Base-by-base conservation (phyloP, 2,797 vertebrate genomes). In the Spea hammondii region DNA sequence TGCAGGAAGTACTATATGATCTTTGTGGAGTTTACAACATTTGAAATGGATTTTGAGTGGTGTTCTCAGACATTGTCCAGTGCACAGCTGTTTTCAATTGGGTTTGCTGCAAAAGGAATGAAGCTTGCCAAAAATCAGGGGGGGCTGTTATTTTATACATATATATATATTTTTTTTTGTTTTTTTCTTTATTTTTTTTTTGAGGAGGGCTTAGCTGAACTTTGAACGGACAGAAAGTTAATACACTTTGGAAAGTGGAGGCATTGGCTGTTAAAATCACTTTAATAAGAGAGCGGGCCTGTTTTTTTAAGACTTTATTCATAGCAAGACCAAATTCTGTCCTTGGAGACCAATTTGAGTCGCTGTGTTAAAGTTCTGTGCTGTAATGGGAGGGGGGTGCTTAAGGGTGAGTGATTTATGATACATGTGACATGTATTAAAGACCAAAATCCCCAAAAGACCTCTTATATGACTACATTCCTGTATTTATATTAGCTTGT, bases 81-180 rank as follows among this genome's bases (percentile, higher is more conserved):
- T 84, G 62, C 84, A 88, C 91, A 92, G 88, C 88, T 93, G 91
- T 89, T 91, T 91, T 86, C 85, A 91, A 80, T 92, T 88, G 82
- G 87, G 9, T 86, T 87, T 83, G 84, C 82, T 89, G 45, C 85
- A 86, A 82, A 75, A 74, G 80, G 85, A 74, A 64, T 74, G 11
- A 72, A 14, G 10, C 10, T 64, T 50, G 79, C 84, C 83, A 87
- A 89, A 89, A 90, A 84, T 85, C 64, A 80, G 72, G 76, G 62
- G 71, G 86, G 78, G 65, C 82, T 71, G 73, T 88, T 83, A 84
- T 68, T 76, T 77, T 84, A 78, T 65, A 62, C 65, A 46, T 72
- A 49, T 48, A 46, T 11, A 47, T 57, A 12, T 57, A 13, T 12
- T 3, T 32, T 32, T 32, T 32, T 32, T 17, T 17, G 17, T 17